Conservation (phyloP, 2,888 invertebrate species). For the Tribolium freemani region DNA sequence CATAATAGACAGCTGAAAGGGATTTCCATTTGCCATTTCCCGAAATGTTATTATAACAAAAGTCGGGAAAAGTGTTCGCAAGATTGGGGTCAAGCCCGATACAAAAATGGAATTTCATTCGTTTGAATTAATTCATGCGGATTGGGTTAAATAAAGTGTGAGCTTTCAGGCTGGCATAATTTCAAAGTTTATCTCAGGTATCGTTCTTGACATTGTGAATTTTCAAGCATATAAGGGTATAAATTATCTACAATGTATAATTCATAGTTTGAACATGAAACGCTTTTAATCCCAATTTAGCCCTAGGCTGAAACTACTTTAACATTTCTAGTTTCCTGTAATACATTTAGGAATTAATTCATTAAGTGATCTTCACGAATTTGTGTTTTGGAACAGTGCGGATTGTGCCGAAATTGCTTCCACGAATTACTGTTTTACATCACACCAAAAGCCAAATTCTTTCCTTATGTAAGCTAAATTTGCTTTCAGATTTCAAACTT, state of each 20-base stretch:
- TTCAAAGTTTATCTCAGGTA: conserved; percentile 15
- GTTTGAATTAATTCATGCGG: background rate
- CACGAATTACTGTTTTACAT: too few species aligned
- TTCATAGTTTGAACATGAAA: conserved; percentile 33
- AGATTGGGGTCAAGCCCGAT: too few species aligned
- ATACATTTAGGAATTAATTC: conserved; percentile 21
- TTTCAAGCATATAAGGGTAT: conserved; percentile 22
- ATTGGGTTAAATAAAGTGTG: background rate
- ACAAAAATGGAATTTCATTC: background rate
- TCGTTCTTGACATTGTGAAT: conserved; percentile 18
- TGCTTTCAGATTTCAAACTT: background rate
- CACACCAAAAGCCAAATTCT: too few species aligned
- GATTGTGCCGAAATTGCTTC: background rate
- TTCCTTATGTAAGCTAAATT: too few species aligned
- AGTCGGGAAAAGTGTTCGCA: too few species aligned
- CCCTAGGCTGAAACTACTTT: conserved; percentile 19
- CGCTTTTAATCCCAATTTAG: conserved; percentile 31
- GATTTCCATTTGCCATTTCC: too few species aligned
- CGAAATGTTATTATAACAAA: too few species aligned
- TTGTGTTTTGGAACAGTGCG: background rate
- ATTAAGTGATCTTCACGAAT: conserved; percentile 3
- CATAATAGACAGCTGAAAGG: too few species aligned
- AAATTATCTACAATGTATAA: conserved; percentile 24
- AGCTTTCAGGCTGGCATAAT: background rate
- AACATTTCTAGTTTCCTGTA: conserved; percentile 24